These are phyloP conservation scores for Electrophaes corylata DNA, from an alignment of 2,888 invertebrate species.

Conservation along the genomic window DNA sequence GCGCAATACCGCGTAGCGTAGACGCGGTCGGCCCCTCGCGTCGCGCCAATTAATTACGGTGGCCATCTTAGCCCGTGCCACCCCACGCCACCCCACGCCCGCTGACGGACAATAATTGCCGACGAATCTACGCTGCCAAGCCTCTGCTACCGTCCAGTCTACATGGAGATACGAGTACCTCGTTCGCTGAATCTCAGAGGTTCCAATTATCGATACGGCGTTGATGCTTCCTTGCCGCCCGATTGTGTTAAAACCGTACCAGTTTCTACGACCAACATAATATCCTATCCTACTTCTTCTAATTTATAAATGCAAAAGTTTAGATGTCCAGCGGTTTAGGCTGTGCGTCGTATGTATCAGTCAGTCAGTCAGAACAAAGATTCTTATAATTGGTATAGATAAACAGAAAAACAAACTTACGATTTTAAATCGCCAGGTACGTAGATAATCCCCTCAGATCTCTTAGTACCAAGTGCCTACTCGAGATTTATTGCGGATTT, in stretches of 20 bases:
- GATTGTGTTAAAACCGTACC: neutral
- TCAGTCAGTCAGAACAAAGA: no score
- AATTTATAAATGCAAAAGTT: no score
- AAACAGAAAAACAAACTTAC: no score
- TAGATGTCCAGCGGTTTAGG: no score
- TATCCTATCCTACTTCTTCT: no score
- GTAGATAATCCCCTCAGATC: no score
- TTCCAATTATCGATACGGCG: slow-evolving; percentile 17
- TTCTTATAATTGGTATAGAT: no score
- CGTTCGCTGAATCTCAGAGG: slow-evolving; percentile 17
- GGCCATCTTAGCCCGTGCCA: slow-evolving; percentile 76
- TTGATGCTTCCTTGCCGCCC: neutral
- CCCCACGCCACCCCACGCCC: slow-evolving; percentile 45
- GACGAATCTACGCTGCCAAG: slow-evolving; percentile 39
- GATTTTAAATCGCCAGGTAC: no score
- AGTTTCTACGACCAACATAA: neutral
- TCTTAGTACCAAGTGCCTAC: no score
- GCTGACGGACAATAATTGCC: slow-evolving; percentile 82
- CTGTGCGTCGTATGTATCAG: no score
- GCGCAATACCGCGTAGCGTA: slow-evolving; percentile 77
- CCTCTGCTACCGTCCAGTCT: slow-evolving; percentile 20
- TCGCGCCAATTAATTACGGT: slow-evolving; percentile 84
- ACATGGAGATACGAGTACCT: slow-evolving; percentile 31
- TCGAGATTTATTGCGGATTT: no score
- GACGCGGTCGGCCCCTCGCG: slow-evolving; percentile 81